Percentiles rank a stretch among this genome's conserved stretches.
Conservation (phyloP, 2,888 invertebrate species). For the Lepidocyrtoides sp. region DNA sequence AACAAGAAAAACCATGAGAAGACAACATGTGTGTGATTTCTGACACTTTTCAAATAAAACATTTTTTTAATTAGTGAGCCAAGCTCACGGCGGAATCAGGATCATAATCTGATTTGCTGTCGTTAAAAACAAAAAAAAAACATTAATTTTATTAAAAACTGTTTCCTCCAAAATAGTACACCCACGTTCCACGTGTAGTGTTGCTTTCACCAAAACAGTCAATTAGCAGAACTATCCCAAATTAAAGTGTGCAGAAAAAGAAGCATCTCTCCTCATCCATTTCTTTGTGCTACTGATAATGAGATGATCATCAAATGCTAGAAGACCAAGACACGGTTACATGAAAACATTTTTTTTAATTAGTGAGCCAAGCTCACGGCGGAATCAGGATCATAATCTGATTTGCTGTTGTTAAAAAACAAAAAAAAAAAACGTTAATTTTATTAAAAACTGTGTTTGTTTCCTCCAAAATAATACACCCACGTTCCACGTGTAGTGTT, state of each 20-base stretch:
- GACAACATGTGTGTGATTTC: too few species aligned
- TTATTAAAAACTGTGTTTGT: neutral
- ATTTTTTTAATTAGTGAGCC: too few species aligned
- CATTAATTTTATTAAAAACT: neutral
- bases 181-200: slow-evolving; percentile 47
- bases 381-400: too few species aligned
- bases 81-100: too few species aligned
- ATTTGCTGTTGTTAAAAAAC: too few species aligned
- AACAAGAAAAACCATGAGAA: too few species aligned
- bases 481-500: slow-evolving; percentile 43
- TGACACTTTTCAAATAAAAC: too few species aligned
- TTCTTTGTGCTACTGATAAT: slow-evolving; percentile 45
- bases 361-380: too few species aligned
- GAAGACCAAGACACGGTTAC: slow-evolving; percentile 34
- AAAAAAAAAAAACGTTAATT: neutral
- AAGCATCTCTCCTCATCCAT: slow-evolving; percentile 65
- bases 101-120: too few species aligned
- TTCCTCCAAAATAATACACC: slow-evolving; percentile 4
- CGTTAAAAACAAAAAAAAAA: neutral
- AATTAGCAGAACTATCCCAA: slow-evolving; percentile 46
- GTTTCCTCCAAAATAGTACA: neutral
- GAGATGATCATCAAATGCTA: slow-evolving; percentile 48
- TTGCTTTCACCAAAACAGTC: slow-evolving; percentile 73
- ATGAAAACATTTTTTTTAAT: too few species aligned
- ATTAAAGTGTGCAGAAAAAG: neutral